Evolutionary conservation across 2,797 vertebrate species (phyloP).

Genomic region (Artibeus lituratus): DNA sequence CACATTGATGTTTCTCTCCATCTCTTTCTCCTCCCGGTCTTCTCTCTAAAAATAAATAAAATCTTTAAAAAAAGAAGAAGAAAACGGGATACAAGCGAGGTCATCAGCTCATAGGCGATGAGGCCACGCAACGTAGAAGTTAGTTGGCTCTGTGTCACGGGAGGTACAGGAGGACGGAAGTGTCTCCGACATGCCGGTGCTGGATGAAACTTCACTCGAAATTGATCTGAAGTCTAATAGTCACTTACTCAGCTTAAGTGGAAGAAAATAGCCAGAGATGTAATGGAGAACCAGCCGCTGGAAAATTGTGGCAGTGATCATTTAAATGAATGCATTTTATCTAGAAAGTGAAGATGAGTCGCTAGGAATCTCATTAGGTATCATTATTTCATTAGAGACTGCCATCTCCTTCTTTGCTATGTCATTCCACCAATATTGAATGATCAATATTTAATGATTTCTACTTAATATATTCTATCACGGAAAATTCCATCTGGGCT

Average conservation of each 20-base stretch:
- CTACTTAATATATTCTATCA: constrained; percentile 30
- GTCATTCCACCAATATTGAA: constrained; percentile 58
- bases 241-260: neutral
- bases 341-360: constrained; percentile 38
- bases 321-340: constrained; percentile 32
- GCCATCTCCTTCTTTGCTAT: constrained; percentile 50
- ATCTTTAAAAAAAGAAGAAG: too few relatives aligned
- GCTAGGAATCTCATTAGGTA: constrained; percentile 60
- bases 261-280: neutral
- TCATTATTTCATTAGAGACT: constrained; percentile 62
- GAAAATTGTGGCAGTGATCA: constrained; percentile 6
- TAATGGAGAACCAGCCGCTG: constrained; percentile 22
- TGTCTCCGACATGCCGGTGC: neutral
- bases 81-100: neutral
- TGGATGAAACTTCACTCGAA: neutral
- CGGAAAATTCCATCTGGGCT: neutral
- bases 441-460: constrained; percentile 68
- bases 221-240: neutral
- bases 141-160: too few relatives aligned
- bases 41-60: too few relatives aligned
- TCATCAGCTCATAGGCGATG: neutral
- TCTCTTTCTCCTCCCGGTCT: too few relatives aligned
- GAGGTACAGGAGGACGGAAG: rapidly evolving
- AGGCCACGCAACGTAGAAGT: neutral
- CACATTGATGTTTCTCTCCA: too few relatives aligned